A percentile compares a stretch with the other conserved stretches of the same genome.
Conservation (phyloP, 92 coral and sea anemone genomes). For the Bergia sp. region DNA sequence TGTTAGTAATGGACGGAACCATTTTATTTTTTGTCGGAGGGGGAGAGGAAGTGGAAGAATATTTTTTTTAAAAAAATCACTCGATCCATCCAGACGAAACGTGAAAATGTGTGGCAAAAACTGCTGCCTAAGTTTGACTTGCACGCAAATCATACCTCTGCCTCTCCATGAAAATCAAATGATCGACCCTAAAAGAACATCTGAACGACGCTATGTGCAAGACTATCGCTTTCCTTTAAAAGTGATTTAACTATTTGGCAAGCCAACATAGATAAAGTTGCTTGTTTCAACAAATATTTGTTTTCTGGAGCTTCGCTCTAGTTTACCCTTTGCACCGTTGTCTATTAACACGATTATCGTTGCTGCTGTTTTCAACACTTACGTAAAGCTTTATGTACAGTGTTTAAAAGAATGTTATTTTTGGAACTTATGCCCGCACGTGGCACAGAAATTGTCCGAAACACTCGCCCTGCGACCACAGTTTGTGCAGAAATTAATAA, state of each 20-base stretch:
- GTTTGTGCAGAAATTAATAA: slow-evolving; percentile 82
- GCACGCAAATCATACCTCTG: no score
- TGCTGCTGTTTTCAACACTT: neutral
- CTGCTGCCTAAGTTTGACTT: no score
- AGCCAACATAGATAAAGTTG: neutral
- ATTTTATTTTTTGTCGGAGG: no score
- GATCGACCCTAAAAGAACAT: neutral
- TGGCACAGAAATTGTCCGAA: slow-evolving; percentile 91
- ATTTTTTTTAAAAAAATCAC: no score
- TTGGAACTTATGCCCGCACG: slow-evolving; percentile 85
- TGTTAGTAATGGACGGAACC: neutral
- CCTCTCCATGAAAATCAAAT: no score
- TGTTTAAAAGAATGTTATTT: slow-evolving; percentile 29
- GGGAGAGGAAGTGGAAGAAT: no score
- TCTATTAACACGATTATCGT: neutral
- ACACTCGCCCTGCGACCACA: slow-evolving; percentile 86
- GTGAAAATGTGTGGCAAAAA: no score
- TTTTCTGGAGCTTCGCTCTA: neutral
- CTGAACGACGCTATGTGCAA: neutral
- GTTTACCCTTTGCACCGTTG: neutral
- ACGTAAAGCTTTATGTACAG: neutral
- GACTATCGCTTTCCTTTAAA: neutral
- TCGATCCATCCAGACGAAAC: no score
- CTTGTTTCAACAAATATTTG: neutral
- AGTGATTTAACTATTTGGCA: neutral